phyloP scores from a whole-genome alignment of 2,797 vertebrate genomes.

The Chelidonichthys spinosus region DNA sequence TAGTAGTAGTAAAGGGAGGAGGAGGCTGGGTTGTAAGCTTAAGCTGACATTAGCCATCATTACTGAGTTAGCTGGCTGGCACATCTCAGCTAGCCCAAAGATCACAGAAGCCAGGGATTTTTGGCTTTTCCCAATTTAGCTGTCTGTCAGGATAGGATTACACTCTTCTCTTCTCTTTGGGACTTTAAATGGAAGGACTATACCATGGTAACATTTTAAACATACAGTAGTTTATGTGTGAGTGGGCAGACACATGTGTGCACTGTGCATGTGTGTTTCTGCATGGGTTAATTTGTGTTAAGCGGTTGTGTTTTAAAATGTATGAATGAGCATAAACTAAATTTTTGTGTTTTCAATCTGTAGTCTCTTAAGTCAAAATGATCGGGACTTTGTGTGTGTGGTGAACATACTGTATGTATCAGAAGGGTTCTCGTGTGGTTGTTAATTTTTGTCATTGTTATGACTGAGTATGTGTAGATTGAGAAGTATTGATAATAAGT shows the following conservation, averaged over 20 bases:
- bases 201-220: slow-evolving; percentile 77
- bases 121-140: slow-evolving; percentile 56
- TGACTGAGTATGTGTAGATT: background rate
- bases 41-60: slow-evolving; percentile 65
- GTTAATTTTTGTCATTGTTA: background rate
- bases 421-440: background rate
- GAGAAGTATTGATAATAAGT: background rate
- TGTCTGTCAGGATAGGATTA: slow-evolving; percentile 38
- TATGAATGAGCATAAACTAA: background rate
- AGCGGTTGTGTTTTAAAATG: background rate
- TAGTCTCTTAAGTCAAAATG: background rate
- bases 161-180: slow-evolving; percentile 5
- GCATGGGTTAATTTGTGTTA: background rate
- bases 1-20: slow-evolving; percentile 55
- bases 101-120: slow-evolving; percentile 54
- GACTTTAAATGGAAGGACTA: slow-evolving; percentile 77
- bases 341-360: background rate
- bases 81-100: slow-evolving; percentile 41
- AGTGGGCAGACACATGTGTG: slow-evolving; percentile 15
- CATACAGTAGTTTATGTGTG: background rate
- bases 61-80: slow-evolving; percentile 58
- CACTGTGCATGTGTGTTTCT: background rate
- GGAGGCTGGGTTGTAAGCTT: slow-evolving; percentile 56
- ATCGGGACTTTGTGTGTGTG: background rate
- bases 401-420: background rate